Conservation (phyloP, 2,797 vertebrate species). For the Numenius phaeopus region DNA sequence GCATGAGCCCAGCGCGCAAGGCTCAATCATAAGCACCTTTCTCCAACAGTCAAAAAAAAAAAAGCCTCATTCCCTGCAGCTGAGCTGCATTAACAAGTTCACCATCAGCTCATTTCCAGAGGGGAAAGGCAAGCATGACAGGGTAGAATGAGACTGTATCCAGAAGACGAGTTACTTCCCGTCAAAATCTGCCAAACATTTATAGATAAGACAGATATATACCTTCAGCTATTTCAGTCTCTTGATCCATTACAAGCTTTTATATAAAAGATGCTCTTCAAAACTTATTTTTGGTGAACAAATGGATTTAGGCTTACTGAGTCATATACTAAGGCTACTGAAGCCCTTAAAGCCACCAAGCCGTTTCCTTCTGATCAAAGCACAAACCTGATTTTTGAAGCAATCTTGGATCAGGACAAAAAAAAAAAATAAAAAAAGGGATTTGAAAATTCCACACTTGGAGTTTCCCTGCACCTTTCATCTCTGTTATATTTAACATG, state of each 20-base stretch:
- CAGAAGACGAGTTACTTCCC: not conserved
- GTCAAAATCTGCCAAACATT: not conserved
- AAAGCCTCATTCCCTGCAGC: not conserved
- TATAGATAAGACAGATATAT: not conserved
- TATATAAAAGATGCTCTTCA: not conserved
- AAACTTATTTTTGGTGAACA: not conserved
- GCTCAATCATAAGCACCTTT: not conserved
- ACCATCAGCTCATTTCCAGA: not conserved
- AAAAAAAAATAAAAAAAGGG: not conserved
- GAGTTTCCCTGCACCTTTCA: not conserved
- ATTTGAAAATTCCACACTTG: not conserved
- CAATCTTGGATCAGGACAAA: not conserved
- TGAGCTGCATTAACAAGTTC: not conserved
- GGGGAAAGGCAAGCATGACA: not conserved
- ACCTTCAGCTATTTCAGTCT: not conserved
- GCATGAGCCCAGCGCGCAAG: not conserved
- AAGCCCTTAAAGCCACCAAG: not conserved
- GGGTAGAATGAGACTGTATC: not conserved
- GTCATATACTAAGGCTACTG: not conserved
- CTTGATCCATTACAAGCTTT: not conserved
- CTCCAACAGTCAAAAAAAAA: not conserved
- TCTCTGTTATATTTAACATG: not conserved
- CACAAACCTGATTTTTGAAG: not conserved
- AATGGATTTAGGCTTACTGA: not conserved
- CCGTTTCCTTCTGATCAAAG: conserved; percentile 8